phyloP scores from a whole-genome alignment of 2,797 vertebrate species.

The Paratrypauchen microcephalus region DNA sequence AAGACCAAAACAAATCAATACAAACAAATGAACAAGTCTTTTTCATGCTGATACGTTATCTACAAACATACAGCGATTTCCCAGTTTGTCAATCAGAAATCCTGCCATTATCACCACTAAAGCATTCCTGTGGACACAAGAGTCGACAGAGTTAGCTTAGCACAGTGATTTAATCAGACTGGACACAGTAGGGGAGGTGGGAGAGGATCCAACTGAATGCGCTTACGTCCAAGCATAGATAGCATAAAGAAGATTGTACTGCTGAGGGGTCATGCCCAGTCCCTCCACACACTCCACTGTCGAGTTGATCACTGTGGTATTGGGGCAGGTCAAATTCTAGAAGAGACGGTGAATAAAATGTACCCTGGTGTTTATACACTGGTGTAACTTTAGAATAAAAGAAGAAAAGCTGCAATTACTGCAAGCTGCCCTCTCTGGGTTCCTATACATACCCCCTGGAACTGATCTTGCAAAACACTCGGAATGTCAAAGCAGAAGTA shows the following conservation, averaged over 20 bases:
- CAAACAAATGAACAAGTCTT: background rate
- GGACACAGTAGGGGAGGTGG: background rate
- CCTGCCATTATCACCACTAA: constrained; percentile 82
- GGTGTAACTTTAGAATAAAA: background rate
- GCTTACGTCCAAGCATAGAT: constrained; percentile 82
- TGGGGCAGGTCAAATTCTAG: constrained; percentile 82
- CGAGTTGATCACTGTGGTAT: constrained; percentile 70
- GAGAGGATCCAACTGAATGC: background rate
- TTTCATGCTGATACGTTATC: background rate
- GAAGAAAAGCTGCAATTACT: too few species aligned
- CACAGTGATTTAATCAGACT: background rate
- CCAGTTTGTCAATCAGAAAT: constrained; percentile 85
- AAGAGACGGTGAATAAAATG: background rate
- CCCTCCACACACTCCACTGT: constrained; percentile 76
- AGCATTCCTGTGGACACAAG: constrained; percentile 73
- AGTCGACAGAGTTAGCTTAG: background rate
- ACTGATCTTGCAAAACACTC: constrained; percentile 84
- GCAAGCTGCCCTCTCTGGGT: background rate
- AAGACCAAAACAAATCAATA: background rate
- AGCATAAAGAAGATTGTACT: constrained; percentile 84
- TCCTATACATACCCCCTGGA: constrained; percentile 78
- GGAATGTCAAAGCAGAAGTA: constrained; percentile 87
- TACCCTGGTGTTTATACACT: background rate
- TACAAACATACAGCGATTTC: constrained; percentile 79
- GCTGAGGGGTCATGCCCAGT: constrained; percentile 82